phyloP scores from a whole-genome alignment of 1,140 invertebrate species.

The Drosophila repleta region DNA sequence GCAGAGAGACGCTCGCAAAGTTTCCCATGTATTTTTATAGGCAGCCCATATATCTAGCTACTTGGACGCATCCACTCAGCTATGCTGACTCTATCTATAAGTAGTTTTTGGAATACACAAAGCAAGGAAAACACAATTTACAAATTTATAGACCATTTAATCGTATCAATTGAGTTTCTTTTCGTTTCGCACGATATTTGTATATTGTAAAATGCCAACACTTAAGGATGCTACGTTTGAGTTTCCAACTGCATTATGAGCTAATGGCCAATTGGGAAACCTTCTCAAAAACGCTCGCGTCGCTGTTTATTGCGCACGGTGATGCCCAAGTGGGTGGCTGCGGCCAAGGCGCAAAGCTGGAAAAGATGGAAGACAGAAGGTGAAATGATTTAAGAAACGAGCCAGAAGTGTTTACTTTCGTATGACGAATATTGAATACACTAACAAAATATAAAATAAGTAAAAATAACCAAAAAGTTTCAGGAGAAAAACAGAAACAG shows the following conservation, averaged over 20 bases:
- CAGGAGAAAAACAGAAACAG: not conserved
- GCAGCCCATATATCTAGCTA: slow-evolving; percentile 40
- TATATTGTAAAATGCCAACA: slow-evolving; percentile 32
- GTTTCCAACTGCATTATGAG: slow-evolving; percentile 4
- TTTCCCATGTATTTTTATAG: slow-evolving; percentile 65
- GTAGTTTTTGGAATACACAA: slow-evolving; percentile 36
- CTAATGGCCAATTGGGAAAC: slow-evolving; percentile 26
- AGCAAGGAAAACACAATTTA: slow-evolving; percentile 10
- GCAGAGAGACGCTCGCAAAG: slow-evolving; percentile 1
- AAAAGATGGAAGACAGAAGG: slow-evolving; percentile 14
- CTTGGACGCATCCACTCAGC: slow-evolving; percentile 37
- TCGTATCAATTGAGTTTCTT: slow-evolving; percentile 11
- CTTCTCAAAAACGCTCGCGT: slow-evolving; percentile 69
- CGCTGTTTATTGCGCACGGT: slow-evolving; percentile 76
- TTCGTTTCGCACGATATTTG: slow-evolving; percentile 34
- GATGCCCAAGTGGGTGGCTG: slow-evolving; percentile 71
- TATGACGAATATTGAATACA: not conserved
- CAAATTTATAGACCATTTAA: slow-evolving; percentile 22
- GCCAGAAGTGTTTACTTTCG: not conserved
- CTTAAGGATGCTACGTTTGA: slow-evolving; percentile 34
- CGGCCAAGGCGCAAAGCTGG: slow-evolving; percentile 61
- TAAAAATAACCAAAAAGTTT: too few species aligned
- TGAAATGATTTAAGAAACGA: slow-evolving; percentile 25
- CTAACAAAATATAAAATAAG: not conserved
- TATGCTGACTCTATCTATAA: slow-evolving; percentile 20